These are phyloP conservation scores for Drosophila testacea DNA, from an alignment of 2,888 invertebrate genomes.

Conservation along the genomic window DNA sequence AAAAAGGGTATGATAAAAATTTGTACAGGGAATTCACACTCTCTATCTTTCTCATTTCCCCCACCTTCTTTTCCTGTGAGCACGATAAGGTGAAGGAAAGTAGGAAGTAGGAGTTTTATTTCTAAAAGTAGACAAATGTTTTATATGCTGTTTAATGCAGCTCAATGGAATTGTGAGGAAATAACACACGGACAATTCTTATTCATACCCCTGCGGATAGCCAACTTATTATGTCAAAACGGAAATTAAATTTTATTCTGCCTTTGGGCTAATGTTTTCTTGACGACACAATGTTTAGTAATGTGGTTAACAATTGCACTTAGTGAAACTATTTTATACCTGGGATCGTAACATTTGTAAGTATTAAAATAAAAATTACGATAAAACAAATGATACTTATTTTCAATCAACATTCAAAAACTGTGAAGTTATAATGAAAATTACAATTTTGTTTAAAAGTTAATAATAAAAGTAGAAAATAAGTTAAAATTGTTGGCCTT, in stretches of 20 bases:
- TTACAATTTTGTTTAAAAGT: no score
- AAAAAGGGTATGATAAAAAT: neutral
- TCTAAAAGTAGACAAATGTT: constrained; percentile 21
- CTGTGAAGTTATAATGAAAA: no score
- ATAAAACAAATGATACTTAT: no score
- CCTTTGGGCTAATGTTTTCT: constrained; percentile 2
- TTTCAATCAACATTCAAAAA: no score
- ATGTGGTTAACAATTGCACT: neutral
- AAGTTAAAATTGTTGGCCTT: no score
- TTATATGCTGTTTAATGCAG: neutral
- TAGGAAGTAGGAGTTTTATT: neutral
- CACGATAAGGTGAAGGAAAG: neutral
- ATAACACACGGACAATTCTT: constrained; percentile 13
- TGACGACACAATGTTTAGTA: neutral
- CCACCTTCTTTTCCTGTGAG: neutral
- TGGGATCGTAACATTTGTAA: no score
- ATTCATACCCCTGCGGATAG: neutral
- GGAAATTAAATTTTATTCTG: constrained; percentile 53
- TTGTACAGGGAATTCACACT: neutral
- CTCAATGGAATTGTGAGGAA: constrained; percentile 29
- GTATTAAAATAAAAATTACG: no score
- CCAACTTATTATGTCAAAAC: constrained; percentile 16
- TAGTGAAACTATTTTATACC: no score
- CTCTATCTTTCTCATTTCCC: neutral
- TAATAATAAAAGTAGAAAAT: no score